phyloP scores from a whole-genome alignment of 2,113 vertebrate genomes.

The Struthio camelus region DNA sequence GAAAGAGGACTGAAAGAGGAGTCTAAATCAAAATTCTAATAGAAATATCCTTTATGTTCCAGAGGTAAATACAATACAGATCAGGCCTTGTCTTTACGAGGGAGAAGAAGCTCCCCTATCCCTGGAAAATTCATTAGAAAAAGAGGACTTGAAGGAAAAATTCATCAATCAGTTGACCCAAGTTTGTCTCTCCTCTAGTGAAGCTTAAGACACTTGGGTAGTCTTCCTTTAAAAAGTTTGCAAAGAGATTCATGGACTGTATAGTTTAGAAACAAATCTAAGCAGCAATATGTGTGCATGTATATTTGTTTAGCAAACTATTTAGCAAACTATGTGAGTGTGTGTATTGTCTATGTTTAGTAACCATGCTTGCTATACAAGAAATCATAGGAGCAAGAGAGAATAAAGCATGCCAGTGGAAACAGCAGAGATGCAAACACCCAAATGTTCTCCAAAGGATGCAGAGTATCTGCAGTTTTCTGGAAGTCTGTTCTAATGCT shows the following conservation, averaged over 20 bases:
- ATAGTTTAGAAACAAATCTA: neutral
- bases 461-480: neutral
- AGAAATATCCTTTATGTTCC: neutral
- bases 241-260: neutral
- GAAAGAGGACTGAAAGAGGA: neutral
- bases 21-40: neutral
- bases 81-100: too few relatives aligned
- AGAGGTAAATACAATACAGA: neutral
- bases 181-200: neutral
- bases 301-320: neutral
- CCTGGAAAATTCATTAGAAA: neutral
- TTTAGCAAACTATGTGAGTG: neutral
- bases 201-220: too few relatives aligned
- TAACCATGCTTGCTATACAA: neutral
- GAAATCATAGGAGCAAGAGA: neutral
- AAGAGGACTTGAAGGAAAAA: neutral
- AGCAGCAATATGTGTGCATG: neutral
- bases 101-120: neutral
- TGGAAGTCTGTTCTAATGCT: neutral
- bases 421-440: neutral
- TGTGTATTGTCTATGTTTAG: neutral
- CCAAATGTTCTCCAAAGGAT: neutral
- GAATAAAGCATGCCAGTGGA: neutral
- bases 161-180: neutral
- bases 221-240: neutral